Evolutionary conservation across 2,113 vertebrate genomes (phyloP), one percentile per base, ranked within the genome.

Genomic region (Hemibagrus wyckioides): DNA sequence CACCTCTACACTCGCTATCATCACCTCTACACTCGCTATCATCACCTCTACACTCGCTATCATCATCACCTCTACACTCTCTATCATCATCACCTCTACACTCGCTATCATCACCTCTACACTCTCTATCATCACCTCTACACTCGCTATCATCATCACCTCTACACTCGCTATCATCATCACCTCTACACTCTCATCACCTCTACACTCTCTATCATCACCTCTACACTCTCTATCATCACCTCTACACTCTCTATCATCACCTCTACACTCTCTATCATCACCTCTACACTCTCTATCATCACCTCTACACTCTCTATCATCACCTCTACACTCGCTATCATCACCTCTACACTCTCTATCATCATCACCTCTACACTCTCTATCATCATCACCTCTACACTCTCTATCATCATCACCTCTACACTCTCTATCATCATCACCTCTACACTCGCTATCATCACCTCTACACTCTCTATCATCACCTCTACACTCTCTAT

Each of bases 101-200:
- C 44, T 48, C n/a, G n/a, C n/a, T n/a, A n/a, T n/a, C 76, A 30
- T 23, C 30, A 13, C 8, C 33, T 91, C 59, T 39, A 0, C 86
- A 2, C 44, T 48, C n/a, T n/a, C n/a, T n/a, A n/a, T n/a, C 76
- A 30, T 23, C 30, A 13, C 8, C 33, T 91, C 59, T 39, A 0
- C 86, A 2, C 44, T 48, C n/a, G n/a, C n/a, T n/a, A n/a, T n/a
- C n/a, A n/a, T n/a, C 76, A 30, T 23, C 30, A 13, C 8, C 33
- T 91, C 59, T 39, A 0, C 86, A 2, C 44, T 48, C n/a, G n/a
- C n/a, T n/a, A n/a, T n/a, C n/a, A n/a, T n/a, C 76, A 30, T 23
- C 30, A 13, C 8, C 33, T 91, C 59, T 39, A 0, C 86, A 2
- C 44, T 48, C 96, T 99, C 86, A 97, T 99, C 93, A 99, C n/a